phyloP scores from a whole-genome alignment of 2,888 invertebrate genomes.

The Clostera curtula region DNA sequence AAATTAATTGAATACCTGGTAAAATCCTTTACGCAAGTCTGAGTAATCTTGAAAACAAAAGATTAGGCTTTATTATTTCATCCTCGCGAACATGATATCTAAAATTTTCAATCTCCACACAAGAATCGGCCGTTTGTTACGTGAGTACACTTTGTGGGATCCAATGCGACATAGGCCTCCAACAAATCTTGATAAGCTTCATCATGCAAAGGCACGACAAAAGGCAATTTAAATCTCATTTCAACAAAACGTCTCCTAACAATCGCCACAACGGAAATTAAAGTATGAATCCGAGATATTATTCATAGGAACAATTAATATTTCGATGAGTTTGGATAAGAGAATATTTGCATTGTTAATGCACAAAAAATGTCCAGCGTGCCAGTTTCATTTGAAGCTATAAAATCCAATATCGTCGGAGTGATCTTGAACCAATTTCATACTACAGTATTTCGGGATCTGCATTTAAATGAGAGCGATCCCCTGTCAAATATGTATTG shows the following conservation, averaged over 20 bases:
- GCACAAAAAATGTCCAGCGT: constrained; percentile 17
- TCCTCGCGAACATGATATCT: too few species aligned
- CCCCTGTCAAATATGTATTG: too few species aligned
- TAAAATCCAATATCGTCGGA: constrained; percentile 33
- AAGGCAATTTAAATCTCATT: constrained; percentile 50
- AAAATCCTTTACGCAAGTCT: too few species aligned
- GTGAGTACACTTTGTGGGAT: constrained; percentile 3
- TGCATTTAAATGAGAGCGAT: too few species aligned
- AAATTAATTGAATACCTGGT: too few species aligned
- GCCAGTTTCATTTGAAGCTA: constrained; percentile 38
- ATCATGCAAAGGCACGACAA: constrained; percentile 45
- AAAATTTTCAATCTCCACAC: too few species aligned
- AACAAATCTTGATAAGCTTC: constrained; percentile 35
- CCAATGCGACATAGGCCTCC: constrained; percentile 15
- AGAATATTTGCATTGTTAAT: constrained; percentile 44
- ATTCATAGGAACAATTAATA: constrained; percentile 49
- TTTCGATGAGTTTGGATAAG: constrained; percentile 41
- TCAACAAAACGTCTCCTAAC: constrained; percentile 31
- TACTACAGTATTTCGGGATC: constrained; percentile 23
- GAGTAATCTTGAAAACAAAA: too few species aligned
- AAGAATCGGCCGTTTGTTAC: neutral
- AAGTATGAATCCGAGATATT: constrained; percentile 42
- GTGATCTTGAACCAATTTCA: constrained; percentile 28
- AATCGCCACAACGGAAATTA: constrained; percentile 46
- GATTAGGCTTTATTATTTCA: too few species aligned